Percentiles rank a stretch among this genome's conserved stretches.
phyloP scores from a whole-genome alignment of 2,888 invertebrate species.

The Thereva unica region DNA sequence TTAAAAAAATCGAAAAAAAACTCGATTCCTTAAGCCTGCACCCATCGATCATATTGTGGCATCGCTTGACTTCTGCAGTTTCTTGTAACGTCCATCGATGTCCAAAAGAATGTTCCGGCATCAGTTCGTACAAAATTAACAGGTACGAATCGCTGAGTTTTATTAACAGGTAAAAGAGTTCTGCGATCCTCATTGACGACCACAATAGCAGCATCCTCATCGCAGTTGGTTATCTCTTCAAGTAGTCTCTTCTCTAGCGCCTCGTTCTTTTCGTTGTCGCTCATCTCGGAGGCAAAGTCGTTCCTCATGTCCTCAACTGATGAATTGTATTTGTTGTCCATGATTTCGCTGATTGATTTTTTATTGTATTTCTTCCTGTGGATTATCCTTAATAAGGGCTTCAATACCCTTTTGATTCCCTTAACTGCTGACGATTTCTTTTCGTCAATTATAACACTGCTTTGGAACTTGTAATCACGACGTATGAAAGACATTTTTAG shows the following conservation, averaged over 20 bases:
- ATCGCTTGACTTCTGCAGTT: background rate
- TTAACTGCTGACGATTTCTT: background rate
- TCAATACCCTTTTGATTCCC: constrained; percentile 8
- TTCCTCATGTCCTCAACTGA: constrained; percentile 27
- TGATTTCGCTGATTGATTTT: constrained; percentile 20
- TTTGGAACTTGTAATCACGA: constrained; percentile 27
- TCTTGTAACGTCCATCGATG: background rate
- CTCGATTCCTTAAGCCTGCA: background rate
- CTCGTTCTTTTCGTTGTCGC: constrained; percentile 20
- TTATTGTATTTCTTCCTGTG: constrained; percentile 7
- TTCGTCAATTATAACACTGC: background rate
- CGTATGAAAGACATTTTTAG: constrained; percentile 10
- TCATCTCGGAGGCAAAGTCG: background rate
- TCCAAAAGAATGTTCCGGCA: constrained; percentile 31
- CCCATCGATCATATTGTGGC: constrained; percentile 17
- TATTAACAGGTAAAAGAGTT: background rate
- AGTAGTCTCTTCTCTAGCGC: constrained; percentile 12
- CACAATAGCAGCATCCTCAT: constrained; percentile 9
- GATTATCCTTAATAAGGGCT: constrained; percentile 21
- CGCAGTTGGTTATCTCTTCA: constrained; percentile 1
- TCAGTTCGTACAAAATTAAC: constrained; percentile 23
- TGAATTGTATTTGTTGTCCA: constrained; percentile 24
- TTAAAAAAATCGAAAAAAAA: no score
- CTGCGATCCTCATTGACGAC: background rate
- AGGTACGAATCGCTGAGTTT: constrained; percentile 4